Base-by-base conservation (phyloP, 2,888 invertebrate genomes). In the Nomada ruficornis region DNA sequence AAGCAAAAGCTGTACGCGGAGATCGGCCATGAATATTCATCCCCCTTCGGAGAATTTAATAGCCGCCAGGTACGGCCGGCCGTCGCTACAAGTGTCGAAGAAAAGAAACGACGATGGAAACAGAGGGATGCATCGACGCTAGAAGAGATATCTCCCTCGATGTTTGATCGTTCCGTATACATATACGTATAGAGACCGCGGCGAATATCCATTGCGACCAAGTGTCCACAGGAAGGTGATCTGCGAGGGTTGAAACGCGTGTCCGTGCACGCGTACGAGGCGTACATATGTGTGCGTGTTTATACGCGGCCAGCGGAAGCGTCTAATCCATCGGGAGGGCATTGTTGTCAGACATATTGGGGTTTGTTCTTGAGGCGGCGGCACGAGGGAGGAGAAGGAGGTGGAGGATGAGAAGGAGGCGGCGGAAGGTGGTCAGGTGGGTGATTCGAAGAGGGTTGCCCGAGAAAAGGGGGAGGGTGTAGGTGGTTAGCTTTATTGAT, bases 401-500 rank as follows among this genome's bases (percentile, higher is more conserved):
- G 86, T 82, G 84, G 86, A 86, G 88, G 87, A 86, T 88, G 88
- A 90, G 90, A 82, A 69, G 83, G 74, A 72, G 83, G 78, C 44
- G 84, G 85, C 80, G 82, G 86, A 79, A 85, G 90, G 89, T 87
- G 89, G 89, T 80, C 82, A 86, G 88, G 87, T 89, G 87, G 82
- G 82, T 85, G 83, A 82, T 85, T 86, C 84, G 80, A 84, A 85
- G 78, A 79, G 82, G 86, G 84, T 87, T 83, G 86, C 57, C 80
- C 76, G 75, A 74, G 88, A 74, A 80, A 81, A 80, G 86, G 78
- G 79, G 70, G 85, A 81, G 88, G 82, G 87, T 87, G 89, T 88
- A 92, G 93, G 91, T 92, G 93, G 93, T 93, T 93, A 93, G 94
- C 94, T 94, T 93, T 94, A 94, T 94, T 94, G 94, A 94, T 94